phyloP scores from a whole-genome alignment of 2,888 invertebrate species.

The Lepidocyrtoides sp. region DNA sequence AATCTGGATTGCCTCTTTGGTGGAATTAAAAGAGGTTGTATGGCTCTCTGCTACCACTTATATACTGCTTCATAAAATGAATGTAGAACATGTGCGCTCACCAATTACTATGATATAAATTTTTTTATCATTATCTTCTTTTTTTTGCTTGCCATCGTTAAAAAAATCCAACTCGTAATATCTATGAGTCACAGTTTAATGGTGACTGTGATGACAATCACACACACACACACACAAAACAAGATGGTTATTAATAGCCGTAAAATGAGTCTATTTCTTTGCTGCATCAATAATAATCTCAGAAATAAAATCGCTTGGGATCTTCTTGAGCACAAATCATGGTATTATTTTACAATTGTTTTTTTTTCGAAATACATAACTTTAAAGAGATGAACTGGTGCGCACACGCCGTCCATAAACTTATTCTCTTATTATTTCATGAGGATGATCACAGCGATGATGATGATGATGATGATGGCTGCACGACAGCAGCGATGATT shows the following conservation, averaged over 20 bases:
- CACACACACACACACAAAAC: background rate
- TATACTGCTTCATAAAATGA: background rate
- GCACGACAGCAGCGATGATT: slow-evolving; percentile 35
- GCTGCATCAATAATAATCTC: too few species aligned
- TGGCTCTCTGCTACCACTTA: too few species aligned
- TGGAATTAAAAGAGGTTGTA: slow-evolving; percentile 23
- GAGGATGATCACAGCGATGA: background rate
- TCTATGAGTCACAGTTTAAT: background rate
- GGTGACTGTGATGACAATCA: slow-evolving; percentile 6
- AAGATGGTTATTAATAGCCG: background rate
- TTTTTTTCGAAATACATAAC: too few species aligned
- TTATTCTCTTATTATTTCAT: background rate
- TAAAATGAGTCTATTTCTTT: background rate
- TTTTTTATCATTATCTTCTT: slow-evolving; percentile 25
- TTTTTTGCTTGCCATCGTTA: background rate
- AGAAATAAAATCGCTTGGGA: too few species aligned
- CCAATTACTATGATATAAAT: background rate
- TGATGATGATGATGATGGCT: background rate
- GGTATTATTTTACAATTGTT: background rate
- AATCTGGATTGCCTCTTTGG: background rate
- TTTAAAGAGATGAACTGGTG: too few species aligned
- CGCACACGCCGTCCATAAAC: too few species aligned
- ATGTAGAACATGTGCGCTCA: slow-evolving; percentile 7
- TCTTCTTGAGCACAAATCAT: background rate
- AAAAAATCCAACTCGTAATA: too few species aligned